Evolutionary conservation across 2,113 vertebrate species (phyloP).

Genomic region (Heterochromis multidens): DNA sequence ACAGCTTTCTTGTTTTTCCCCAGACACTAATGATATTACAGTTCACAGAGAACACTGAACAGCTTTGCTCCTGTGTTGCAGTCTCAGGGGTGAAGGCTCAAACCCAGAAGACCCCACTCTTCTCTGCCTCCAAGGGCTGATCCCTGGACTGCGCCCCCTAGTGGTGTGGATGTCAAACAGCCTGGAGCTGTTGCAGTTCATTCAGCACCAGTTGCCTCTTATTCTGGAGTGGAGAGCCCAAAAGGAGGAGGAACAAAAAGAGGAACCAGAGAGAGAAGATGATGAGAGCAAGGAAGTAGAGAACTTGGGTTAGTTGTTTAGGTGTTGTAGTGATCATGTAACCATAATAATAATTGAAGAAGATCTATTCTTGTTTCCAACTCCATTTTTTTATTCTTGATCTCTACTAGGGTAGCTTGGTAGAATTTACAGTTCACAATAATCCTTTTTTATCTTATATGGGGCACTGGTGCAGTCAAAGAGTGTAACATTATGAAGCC

Average conservation of each 20-base stretch:
- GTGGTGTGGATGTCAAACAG: conserved; percentile 81
- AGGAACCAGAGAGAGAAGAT: conserved; percentile 37
- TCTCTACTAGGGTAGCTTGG: neutral
- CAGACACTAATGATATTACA: neutral
- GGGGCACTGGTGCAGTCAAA: neutral
- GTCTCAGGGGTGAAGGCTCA: neutral
- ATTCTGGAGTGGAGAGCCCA: conserved; percentile 67
- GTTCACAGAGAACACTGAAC: neutral
- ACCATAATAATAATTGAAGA: neutral
- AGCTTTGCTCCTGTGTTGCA: neutral
- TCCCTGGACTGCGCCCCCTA: conserved; percentile 70
- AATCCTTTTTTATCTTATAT: neutral
- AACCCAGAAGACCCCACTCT: conserved; percentile 6
- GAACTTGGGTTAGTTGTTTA: conserved; percentile 47
- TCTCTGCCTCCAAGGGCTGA: conserved; percentile 34
- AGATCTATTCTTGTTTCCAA: neutral
- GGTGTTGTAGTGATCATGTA: neutral
- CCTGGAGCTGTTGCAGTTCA: conserved; percentile 77
- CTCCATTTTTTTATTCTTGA: neutral
- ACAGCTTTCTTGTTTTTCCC: neutral
- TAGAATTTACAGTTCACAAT: neutral
- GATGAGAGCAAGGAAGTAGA: conserved; percentile 42
- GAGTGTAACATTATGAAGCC: neutral
- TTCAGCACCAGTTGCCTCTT: conserved; percentile 75
- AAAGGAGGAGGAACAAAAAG: conserved; percentile 25